These are phyloP conservation scores for Agrotis exclamationis DNA, from an alignment of 2,888 invertebrate genomes.

Conservation along the genomic window DNA sequence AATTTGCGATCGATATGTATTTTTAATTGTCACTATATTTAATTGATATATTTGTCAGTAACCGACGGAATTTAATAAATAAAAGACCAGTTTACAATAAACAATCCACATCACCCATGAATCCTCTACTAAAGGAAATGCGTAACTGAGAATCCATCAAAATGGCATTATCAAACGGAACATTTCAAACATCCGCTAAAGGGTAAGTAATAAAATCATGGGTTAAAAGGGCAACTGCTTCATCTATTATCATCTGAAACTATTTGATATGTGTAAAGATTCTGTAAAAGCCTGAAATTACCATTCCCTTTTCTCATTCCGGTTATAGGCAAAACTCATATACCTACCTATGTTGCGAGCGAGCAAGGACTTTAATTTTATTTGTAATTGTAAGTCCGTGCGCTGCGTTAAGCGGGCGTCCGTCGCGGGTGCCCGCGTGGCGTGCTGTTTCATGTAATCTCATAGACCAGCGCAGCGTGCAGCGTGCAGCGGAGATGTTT, in stretches of 20 bases:
- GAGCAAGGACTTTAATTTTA: too few relatives aligned
- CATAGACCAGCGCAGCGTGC: too few relatives aligned
- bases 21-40: too few relatives aligned
- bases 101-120: background rate
- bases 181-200: background rate
- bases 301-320: too few relatives aligned
- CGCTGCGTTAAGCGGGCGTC: too few relatives aligned
- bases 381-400: too few relatives aligned
- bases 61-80: background rate
- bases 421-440: too few relatives aligned
- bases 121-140: background rate
- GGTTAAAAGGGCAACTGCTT: constrained; percentile 7
- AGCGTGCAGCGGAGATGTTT: too few relatives aligned
- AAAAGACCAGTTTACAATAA: background rate
- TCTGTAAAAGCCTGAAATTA: background rate
- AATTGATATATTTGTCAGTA: background rate
- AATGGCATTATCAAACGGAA: constrained; percentile 17
- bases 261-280: background rate
- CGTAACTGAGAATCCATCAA: background rate
- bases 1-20: too few relatives aligned
- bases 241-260: background rate
- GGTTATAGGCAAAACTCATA: too few relatives aligned
- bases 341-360: too few relatives aligned
- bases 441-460: too few relatives aligned
- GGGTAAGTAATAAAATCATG: background rate